These are phyloP conservation scores for Elachura formosa DNA, from an alignment of 2,113 vertebrate species.

Conservation along the genomic window DNA sequence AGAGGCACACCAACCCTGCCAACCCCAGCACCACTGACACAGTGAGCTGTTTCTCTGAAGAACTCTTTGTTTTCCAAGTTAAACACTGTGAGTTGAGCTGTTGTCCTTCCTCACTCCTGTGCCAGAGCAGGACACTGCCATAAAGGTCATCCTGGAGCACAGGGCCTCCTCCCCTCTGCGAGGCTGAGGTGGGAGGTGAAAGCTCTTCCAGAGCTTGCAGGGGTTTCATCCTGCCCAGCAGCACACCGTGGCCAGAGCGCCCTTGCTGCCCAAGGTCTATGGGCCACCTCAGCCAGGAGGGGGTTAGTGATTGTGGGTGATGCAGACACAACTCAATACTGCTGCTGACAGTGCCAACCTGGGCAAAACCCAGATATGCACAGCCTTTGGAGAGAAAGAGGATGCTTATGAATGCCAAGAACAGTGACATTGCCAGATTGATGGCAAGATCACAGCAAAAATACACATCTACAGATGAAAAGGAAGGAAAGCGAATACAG, in stretches of 20 bases:
- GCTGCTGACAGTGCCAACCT: not conserved
- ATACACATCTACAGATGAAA: not conserved
- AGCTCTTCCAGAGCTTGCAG: not conserved
- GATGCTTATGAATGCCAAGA: not conserved
- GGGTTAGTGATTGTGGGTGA: not conserved
- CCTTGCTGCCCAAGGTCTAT: not conserved
- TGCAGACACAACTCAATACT: not conserved
- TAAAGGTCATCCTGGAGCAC: fast-evolving
- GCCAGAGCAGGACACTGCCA: too few relatives aligned
- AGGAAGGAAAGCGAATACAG: not conserved
- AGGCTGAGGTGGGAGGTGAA: not conserved
- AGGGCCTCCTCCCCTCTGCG: not conserved
- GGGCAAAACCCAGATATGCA: not conserved
- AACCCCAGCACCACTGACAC: not conserved
- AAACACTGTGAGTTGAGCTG: fast-evolving
- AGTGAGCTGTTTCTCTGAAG: not conserved
- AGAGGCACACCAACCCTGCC: not conserved
- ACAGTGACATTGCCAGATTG: not conserved
- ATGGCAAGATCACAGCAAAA: not conserved
- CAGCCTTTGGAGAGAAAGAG: not conserved
- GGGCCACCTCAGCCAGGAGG: not conserved
- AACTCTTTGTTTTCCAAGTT: not conserved
- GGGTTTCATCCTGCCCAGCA: not conserved
- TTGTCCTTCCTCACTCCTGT: not conserved
- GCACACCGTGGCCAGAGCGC: too few relatives aligned